Evolutionary conservation across 2,797 vertebrate genomes (phyloP), one percentile per base, ranked within the genome.

Genomic region (Acomys russatus): DNA sequence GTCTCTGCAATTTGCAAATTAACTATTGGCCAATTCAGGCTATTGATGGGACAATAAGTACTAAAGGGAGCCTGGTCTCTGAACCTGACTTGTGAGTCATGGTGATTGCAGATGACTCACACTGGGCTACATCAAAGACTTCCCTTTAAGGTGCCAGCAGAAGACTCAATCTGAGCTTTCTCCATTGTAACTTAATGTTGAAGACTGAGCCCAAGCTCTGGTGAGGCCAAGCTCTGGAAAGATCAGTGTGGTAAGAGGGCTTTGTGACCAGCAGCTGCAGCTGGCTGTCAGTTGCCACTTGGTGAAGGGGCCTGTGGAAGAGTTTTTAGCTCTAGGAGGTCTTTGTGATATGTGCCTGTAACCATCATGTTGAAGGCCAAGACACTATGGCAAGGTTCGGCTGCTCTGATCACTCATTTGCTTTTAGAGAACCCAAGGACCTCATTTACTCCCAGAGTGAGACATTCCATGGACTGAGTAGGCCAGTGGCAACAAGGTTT

Each of bases 1-100:
- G 25, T 73, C 88, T 88, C 90, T 94, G 54, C 95, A 97, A 92
- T 96, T 96, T 96, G 82, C 82, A 94, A 88, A 96, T 94, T 90
- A 96, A 90, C 64, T 74, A 63, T 86, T 70, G 93, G 93, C 88
- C 88, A 89, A 86, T 76, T 86, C 35, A 4, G 88, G 61, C 90
- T 77, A 63, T 30, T 56, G 78, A 93, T 68, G 90, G 88, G 78
- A 51, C 89, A 90, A 93, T 93, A 59, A 83, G 51, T 66, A 3
- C 28, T 8, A 73, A 80, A 25, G 68, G 23, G 33, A 83, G 85
- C 7, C 23, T 59, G 61, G 73, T 64, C 94, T 96, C 95, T 90
- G 88, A 94, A 93, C 92, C 66, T 79, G 79, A 56, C 71, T 76
- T 25, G 18, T 93, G 92, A 93, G 54, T 93, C 90, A 73, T 3